phyloP scores from a whole-genome alignment of 2,113 vertebrate species.

The Megaptera novaeangliae region DNA sequence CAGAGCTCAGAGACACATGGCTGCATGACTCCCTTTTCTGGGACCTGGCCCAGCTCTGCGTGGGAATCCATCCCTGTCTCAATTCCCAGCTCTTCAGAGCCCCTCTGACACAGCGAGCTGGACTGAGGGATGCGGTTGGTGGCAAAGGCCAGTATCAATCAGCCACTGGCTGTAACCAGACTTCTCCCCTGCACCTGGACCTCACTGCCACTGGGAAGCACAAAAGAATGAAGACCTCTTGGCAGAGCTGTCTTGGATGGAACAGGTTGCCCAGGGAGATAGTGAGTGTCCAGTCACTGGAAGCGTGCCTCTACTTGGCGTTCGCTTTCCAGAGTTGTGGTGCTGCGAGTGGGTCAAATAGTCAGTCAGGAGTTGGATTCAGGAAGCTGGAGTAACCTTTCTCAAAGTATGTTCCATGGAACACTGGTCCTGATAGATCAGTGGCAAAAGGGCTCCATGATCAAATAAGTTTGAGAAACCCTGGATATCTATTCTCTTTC shows the following conservation, averaged over 20 bases:
- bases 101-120: background rate
- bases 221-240: background rate
- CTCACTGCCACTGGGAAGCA: background rate
- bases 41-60: background rate
- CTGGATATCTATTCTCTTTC: fast-evolving
- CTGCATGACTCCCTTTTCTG: background rate
- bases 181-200: background rate
- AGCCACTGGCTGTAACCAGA: background rate
- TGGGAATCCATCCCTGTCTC: background rate
- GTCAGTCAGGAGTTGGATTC: background rate
- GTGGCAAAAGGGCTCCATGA: background rate
- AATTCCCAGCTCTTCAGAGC: background rate
- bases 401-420: background rate
- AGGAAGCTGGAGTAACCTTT: background rate
- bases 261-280: background rate
- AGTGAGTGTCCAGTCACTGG: background rate
- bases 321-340: background rate
- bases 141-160: background rate
- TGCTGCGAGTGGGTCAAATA: fast-evolving
- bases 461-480: background rate
- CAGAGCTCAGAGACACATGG: background rate
- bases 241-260: background rate
- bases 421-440: background rate
- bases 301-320: background rate
- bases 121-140: fast-evolving